Percentiles rank a stretch among this genome's conserved stretches.
These are phyloP conservation scores for Agelastica alni DNA, from an alignment of 2,888 invertebrate genomes.

Conservation along the genomic window DNA sequence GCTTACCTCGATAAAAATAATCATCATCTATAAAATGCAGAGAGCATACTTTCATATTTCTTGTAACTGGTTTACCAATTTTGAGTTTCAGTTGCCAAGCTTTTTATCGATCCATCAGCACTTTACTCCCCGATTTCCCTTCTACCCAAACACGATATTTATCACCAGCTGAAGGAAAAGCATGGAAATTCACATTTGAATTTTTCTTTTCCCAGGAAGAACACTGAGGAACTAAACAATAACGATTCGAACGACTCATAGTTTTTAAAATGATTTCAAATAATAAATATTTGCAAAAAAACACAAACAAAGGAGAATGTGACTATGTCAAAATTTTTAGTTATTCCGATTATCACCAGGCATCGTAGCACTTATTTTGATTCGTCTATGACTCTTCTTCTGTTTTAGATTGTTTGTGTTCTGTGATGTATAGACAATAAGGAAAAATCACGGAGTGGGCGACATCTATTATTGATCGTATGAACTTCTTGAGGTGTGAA, in stretches of 20 bases:
- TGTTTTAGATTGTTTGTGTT: no score
- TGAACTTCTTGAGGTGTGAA: no score
- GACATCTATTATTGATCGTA: no score
- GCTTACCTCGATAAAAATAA: conserved; percentile 9
- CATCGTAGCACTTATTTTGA: no score
- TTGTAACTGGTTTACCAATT: conserved; percentile 11
- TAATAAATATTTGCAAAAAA: no score
- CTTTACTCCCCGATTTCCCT: conserved; percentile 5
- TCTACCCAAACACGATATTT: no score
- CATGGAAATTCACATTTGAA: conserved; percentile 3
- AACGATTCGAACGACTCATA: conserved; percentile 6
- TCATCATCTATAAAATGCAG: conserved; percentile 8
- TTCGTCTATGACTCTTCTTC: no score
- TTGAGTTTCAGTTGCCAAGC: conserved; percentile 10
- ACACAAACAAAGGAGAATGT: not conserved
- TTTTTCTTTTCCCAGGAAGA: conserved; percentile 12
- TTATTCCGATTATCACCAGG: not conserved
- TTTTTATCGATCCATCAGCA: not conserved
- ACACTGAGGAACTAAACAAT: conserved; percentile 12
- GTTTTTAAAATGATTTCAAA: not conserved
- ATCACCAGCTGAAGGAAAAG: conserved; percentile 5
- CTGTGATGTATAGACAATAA: no score
- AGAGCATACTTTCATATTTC: conserved; percentile 13
- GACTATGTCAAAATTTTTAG: conserved; percentile 1
- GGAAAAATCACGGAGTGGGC: no score